phyloP scores from a whole-genome alignment of 2,113 vertebrate species.

The Piaya cayana region DNA sequence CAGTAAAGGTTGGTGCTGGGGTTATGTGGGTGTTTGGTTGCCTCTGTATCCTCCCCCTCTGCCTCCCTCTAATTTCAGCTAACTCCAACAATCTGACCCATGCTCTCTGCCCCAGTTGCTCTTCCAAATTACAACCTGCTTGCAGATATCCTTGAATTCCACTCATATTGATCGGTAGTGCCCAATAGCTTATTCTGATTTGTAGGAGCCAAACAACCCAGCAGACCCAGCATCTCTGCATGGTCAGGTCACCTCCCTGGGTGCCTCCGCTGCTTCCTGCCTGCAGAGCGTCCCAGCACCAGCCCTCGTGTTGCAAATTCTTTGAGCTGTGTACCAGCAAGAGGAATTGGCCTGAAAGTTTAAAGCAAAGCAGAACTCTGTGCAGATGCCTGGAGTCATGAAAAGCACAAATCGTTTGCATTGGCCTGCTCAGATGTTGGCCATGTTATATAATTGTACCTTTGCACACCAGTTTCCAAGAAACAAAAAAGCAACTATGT shows the following conservation, averaged over 20 bases:
- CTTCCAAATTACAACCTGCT: neutral
- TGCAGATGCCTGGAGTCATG: neutral
- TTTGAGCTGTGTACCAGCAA: neutral
- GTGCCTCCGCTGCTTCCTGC: neutral
- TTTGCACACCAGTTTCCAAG: constrained; percentile 11
- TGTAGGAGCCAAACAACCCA: neutral
- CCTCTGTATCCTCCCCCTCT: neutral
- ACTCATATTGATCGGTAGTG: neutral
- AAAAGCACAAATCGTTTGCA: constrained; percentile 7
- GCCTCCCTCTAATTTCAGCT: neutral
- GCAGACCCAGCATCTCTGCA: fast-evolving
- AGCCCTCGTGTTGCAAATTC: neutral
- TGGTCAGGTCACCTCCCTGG: neutral
- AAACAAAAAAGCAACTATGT: neutral
- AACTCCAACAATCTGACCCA: neutral
- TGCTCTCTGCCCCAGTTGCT: neutral
- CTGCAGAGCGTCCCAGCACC: neutral
- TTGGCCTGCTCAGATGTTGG: neutral
- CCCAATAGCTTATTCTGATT: neutral
- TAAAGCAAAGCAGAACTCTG: neutral
- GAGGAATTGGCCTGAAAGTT: neutral
- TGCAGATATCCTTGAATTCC: neutral
- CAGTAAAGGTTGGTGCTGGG: neutral
- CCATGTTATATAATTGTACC: neutral
- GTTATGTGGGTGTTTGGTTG: constrained; percentile 23